A percentile compares a stretch with the other conserved stretches of the same genome.
These are phyloP conservation scores for Rhopilema esculentum DNA, from an alignment of 30 jellyfish, hydroid and myxozoan genomes.

Conservation along the genomic window DNA sequence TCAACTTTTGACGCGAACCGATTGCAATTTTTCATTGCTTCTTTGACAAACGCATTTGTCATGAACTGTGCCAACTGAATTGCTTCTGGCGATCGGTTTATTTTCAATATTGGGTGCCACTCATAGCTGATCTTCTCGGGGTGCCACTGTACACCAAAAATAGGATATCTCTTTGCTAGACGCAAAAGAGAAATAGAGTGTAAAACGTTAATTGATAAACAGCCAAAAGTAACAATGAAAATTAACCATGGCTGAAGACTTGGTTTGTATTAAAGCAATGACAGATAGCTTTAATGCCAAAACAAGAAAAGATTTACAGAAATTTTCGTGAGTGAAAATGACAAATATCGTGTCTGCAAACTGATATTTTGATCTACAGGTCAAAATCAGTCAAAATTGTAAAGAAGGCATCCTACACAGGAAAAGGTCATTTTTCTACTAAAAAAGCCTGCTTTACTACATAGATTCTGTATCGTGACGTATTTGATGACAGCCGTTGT, in stretches of 20 bases:
- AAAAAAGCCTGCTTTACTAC: no score
- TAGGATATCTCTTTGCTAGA: conserved; percentile 69
- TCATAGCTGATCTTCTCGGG: conserved; percentile 79
- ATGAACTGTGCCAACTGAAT: conserved; percentile 51
- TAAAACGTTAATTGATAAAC: background rate
- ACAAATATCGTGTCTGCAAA: no score
- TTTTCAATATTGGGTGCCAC: conserved; percentile 53
- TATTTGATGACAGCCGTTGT: no score
- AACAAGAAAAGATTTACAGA: no score
- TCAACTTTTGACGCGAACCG: background rate
- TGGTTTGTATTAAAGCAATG: no score
- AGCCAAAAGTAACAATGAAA: background rate
- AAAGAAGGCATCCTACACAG: no score
- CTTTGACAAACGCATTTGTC: conserved; percentile 69
- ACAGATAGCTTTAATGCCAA: no score
- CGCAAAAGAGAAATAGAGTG: background rate
- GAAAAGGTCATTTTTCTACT: background rate
- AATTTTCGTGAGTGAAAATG: no score
- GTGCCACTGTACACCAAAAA: conserved; percentile 78
- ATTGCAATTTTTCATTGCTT: conserved; percentile 60
- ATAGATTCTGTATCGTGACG: no score
- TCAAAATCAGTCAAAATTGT: no score
- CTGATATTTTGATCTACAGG: no score
- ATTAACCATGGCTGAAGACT: background rate
- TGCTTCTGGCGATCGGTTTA: conserved; percentile 62